phyloP scores from a whole-genome alignment of 2,888 invertebrate species.

The Papilio demoleus region DNA sequence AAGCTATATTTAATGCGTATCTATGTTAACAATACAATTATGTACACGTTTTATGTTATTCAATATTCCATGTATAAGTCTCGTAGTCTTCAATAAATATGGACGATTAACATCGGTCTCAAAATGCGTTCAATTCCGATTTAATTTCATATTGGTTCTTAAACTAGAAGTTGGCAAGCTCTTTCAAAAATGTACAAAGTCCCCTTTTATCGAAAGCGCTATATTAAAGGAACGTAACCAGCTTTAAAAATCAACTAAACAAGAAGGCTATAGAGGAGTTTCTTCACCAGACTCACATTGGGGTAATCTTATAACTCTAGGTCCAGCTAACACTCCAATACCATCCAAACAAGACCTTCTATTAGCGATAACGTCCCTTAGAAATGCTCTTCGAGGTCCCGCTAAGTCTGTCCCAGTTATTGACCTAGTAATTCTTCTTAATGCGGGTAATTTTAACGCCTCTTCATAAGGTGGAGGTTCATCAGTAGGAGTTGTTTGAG shows the following conservation, averaged over 20 bases:
- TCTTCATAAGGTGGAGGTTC: constrained; percentile 86
- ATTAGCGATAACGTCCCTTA: constrained; percentile 77
- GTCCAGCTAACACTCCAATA: constrained; percentile 73
- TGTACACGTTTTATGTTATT: constrained; percentile 30
- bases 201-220: constrained; percentile 38
- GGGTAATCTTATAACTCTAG: constrained; percentile 74
- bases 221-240: constrained; percentile 1
- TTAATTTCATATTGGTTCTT: constrained; percentile 44
- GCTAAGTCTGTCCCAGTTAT: constrained; percentile 83
- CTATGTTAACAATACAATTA: constrained; percentile 23
- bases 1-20: constrained; percentile 30
- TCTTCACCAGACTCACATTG: constrained; percentile 72
- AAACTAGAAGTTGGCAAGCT: constrained; percentile 59
- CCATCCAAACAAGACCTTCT: constrained; percentile 78
- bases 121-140: constrained; percentile 47
- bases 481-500: constrained; percentile 81
- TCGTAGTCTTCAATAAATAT: constrained; percentile 27
- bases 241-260: not conserved
- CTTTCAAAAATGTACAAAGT: constrained; percentile 47
- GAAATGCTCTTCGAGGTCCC: constrained; percentile 77
- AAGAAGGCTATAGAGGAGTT: constrained; percentile 71
- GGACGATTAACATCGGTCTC: constrained; percentile 38
- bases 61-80: constrained; percentile 18
- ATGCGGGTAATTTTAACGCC: constrained; percentile 84
- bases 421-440: constrained; percentile 83